Base-by-base conservation (phyloP, 2,888 invertebrate species). In the Acanthosepion pharaonis region DNA sequence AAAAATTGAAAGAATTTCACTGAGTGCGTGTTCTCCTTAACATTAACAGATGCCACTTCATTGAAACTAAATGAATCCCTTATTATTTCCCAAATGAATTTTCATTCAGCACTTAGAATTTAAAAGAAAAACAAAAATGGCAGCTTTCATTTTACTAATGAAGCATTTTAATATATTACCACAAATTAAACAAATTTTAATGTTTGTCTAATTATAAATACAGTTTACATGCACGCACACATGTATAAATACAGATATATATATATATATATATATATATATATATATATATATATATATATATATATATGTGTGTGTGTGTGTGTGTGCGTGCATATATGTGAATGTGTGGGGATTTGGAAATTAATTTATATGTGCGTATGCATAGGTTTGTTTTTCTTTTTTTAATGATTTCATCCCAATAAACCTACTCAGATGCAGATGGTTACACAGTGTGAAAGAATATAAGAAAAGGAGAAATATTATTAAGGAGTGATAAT, bases 21-120 rank as follows among this genome's bases (percentile, higher is more conserved):
- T n/a, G 33, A 78, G 78, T 33, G n/a, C 78, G 78, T 78, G 78
- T 78, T 78, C 78, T 78, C 78, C 78, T 78, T 78, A 78, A 33
- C 78, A 78, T 78, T 78, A 78, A 11, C 78, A 33, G 78, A 78
- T 23, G 78, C 5, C 18, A 15, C 5, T n/a, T 78, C 33, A 78
- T 78, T 33, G 78, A 33, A 78, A n/a, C 78, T 78, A 78, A 78
- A 78, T 78, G 78, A 78, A 78, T 78, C 33, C 78, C 42, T 1
- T 33, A 78, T 78, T 78, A 78, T 78, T 78, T 78, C 78, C 78
- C 78, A 78, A 78, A 78, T 78, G 78, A 78, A 78, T 78, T n/a
- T 78, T n/a, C 78, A 78, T 78, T 33, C 78, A 78, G 33, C 78
- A 78, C 78, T 78, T n/a, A 78, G n/a, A 78, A 78, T 78, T 78